Conservation (phyloP, 2,797 vertebrate genomes). For the Discoglossus pictus region DNA sequence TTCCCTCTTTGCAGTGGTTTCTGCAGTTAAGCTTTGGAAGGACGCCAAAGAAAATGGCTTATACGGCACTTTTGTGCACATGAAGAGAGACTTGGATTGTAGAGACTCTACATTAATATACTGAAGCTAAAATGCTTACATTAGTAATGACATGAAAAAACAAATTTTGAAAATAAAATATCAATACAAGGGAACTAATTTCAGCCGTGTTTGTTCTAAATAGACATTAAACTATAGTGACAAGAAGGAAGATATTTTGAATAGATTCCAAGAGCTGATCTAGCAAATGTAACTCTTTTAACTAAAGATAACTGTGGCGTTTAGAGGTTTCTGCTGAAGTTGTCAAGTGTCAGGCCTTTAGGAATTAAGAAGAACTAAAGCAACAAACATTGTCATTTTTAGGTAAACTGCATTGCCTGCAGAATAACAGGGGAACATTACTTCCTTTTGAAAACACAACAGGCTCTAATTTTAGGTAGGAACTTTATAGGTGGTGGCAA, state of each 20-base stretch:
- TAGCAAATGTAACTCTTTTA: too few relatives aligned
- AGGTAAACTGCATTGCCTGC: too few relatives aligned
- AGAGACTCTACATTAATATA: background rate
- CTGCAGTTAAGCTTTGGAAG: conserved; percentile 15
- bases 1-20: background rate
- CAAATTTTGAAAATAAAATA: conserved; percentile 11
- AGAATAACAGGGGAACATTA: too few relatives aligned
- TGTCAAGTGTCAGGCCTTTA: too few relatives aligned
- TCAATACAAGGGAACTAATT: background rate
- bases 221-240: background rate
- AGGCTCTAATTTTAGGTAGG: too few relatives aligned
- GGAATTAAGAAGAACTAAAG: too few relatives aligned
- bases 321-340: too few relatives aligned
- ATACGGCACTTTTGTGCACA: conserved; percentile 26
- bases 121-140: background rate
- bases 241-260: background rate
- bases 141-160: conserved; percentile 17
- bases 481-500: too few relatives aligned
- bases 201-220: conserved; percentile 22
- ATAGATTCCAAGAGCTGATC: too few relatives aligned
- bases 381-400: too few relatives aligned
- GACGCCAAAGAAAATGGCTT: conserved; percentile 9
- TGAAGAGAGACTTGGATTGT: background rate
- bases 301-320: too few relatives aligned
- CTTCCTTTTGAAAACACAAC: too few relatives aligned